A percentile compares a stretch with the other conserved stretches of the same genome.
These are phyloP conservation scores for Myodes glareolus DNA, from an alignment of 2,113 vertebrate species.

Conservation along the genomic window DNA sequence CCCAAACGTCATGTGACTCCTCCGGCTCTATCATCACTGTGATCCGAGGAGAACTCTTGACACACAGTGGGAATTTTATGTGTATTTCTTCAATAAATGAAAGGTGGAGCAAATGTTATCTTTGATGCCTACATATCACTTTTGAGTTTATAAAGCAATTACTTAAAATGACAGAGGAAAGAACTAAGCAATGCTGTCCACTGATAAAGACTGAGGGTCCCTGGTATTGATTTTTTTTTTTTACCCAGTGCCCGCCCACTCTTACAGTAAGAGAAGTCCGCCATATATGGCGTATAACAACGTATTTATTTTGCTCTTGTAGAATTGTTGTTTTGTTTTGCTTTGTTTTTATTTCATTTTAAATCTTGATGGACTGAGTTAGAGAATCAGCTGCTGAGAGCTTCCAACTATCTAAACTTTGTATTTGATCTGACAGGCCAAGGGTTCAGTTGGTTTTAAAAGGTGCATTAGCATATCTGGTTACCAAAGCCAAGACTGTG, in stretches of 20 bases:
- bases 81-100: constrained; percentile 2
- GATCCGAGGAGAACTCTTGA: background rate
- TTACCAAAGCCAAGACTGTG: background rate
- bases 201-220: background rate
- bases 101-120: background rate
- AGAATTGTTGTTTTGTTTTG: background rate
- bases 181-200: background rate
- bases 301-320: background rate
- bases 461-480: background rate
- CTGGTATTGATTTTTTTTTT: background rate
- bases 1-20: background rate
- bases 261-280: background rate
- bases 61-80: background rate
- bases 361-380: background rate
- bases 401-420: background rate
- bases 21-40: background rate
- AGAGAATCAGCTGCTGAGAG: background rate
- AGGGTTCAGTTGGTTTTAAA: background rate
- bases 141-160: background rate
- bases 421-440: background rate
- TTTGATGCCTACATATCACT: background rate
- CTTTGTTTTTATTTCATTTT: background rate
- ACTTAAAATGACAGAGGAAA: background rate
- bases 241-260: background rate
- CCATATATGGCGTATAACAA: background rate